A percentile compares a stretch with the other conserved stretches of the same genome.
Evolutionary conservation across 2,113 vertebrate species (phyloP).

Genomic region (Antechinus stuartii): DNA sequence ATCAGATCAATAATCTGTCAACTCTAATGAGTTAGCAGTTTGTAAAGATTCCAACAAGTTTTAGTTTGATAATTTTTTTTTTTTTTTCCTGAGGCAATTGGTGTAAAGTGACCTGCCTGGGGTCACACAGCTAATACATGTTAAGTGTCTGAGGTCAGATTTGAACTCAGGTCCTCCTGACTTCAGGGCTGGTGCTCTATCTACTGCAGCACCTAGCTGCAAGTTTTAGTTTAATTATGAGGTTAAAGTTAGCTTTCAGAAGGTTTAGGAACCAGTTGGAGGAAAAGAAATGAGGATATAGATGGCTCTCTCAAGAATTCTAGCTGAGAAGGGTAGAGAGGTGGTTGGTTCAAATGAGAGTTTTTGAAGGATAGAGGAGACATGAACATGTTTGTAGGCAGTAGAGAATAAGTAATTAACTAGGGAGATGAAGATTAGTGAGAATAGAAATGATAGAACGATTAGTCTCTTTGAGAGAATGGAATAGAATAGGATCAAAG

Average conservation of each 20-base stretch:
- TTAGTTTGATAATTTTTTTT: too few species aligned
- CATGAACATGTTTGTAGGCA: not conserved
- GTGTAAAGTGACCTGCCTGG: too few species aligned
- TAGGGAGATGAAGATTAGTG: not conserved
- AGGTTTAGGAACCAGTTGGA: not conserved
- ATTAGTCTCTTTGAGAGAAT: not conserved
- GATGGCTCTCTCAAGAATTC: not conserved
- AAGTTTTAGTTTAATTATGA: not conserved
- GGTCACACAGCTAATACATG: too few species aligned
- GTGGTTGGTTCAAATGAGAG: not conserved
- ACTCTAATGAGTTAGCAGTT: too few species aligned
- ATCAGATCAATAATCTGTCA: too few species aligned
- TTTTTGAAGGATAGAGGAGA: not conserved
- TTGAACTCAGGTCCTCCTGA: too few species aligned
- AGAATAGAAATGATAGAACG: not conserved
- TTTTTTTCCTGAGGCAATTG: too few species aligned
- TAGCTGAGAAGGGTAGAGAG: not conserved
- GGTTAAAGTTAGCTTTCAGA: not conserved
- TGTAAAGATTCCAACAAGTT: too few species aligned
- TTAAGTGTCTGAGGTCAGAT: too few species aligned
- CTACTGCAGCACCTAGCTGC: too few species aligned
- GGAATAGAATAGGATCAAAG: not conserved
- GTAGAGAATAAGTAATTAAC: not conserved
- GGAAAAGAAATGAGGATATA: not conserved
- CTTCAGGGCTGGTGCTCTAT: too few species aligned